Conservation (phyloP, 1,140 invertebrate genomes). For the Drosophila neocordata region DNA sequence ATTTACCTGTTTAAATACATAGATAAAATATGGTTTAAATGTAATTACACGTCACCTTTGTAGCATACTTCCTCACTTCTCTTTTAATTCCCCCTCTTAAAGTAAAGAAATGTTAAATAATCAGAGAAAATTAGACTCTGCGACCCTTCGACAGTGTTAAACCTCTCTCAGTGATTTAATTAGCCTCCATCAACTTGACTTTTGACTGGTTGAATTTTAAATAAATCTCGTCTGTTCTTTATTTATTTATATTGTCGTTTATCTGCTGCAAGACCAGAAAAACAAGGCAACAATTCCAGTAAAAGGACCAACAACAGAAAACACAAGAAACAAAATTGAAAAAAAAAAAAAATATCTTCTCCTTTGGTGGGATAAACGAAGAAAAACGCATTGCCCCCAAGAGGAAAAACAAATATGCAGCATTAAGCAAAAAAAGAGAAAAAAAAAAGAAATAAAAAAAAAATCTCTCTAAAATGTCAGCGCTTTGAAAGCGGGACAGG, state of each 20-base stretch:
- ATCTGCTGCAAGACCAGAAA: slow-evolving; percentile 16
- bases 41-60: too few relatives aligned
- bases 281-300: slow-evolving; percentile 5
- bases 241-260: slow-evolving; percentile 27
- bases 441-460: slow-evolving; percentile 39
- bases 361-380: slow-evolving; percentile 16
- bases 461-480: slow-evolving; percentile 41
- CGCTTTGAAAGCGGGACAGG: not conserved
- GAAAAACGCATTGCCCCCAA: not conserved
- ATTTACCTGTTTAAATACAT: too few relatives aligned
- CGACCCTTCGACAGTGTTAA: slow-evolving; percentile 5
- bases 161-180: slow-evolving; percentile 45
- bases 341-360: slow-evolving; percentile 21
- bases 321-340: slow-evolving; percentile 40
- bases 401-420: slow-evolving; percentile 29
- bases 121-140: not conserved
- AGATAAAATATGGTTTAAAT: too few relatives aligned
- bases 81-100: too few relatives aligned
- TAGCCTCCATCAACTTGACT: slow-evolving; percentile 48
- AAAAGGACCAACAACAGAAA: not conserved
- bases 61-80: too few relatives aligned
- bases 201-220: slow-evolving; percentile 54
- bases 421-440: slow-evolving; percentile 24
- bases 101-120: not conserved
- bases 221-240: slow-evolving; percentile 32